These are phyloP conservation scores for Gila orcuttii DNA, from an alignment of 2,113 vertebrate genomes.

Conservation along the genomic window DNA sequence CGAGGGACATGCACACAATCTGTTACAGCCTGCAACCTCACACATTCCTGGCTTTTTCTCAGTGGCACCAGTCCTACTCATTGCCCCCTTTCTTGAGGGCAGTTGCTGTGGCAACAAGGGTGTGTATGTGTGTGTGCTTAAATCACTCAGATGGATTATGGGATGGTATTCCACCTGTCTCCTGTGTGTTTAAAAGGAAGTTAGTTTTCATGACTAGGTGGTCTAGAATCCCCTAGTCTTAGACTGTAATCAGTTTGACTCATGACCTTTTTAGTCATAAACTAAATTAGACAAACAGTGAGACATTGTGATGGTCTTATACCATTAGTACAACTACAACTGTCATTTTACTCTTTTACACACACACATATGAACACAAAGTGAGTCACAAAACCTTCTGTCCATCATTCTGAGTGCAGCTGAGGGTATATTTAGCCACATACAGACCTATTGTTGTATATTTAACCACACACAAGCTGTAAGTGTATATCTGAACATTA, in stretches of 20 bases:
- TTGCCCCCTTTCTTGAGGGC: conserved; percentile 71
- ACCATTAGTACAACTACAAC: neutral
- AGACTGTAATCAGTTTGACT: conserved; percentile 26
- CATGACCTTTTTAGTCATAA: conserved; percentile 39
- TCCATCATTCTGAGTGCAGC: conserved; percentile 36
- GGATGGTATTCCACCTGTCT: conserved; percentile 59
- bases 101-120: conserved; percentile 72
- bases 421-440: conserved; percentile 48
- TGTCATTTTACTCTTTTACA: neutral
- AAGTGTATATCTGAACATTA: conserved; percentile 66
- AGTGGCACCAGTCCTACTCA: conserved; percentile 69
- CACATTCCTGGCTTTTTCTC: conserved; percentile 51
- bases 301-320: neutral
- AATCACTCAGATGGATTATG: conserved; percentile 42
- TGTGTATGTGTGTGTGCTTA: conserved; percentile 56
- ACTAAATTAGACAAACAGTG: conserved; percentile 35
- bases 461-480: conserved; percentile 33
- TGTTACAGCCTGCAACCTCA: conserved; percentile 40
- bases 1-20: neutral
- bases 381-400: conserved; percentile 7
- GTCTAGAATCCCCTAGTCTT: conserved; percentile 22
- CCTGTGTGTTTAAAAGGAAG: conserved; percentile 1
- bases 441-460: conserved; percentile 33
- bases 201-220: conserved; percentile 36
- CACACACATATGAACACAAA: neutral